Evolutionary conservation across 2,888 invertebrate genomes (phyloP).

Genomic region (Limenitis camilla): DNA sequence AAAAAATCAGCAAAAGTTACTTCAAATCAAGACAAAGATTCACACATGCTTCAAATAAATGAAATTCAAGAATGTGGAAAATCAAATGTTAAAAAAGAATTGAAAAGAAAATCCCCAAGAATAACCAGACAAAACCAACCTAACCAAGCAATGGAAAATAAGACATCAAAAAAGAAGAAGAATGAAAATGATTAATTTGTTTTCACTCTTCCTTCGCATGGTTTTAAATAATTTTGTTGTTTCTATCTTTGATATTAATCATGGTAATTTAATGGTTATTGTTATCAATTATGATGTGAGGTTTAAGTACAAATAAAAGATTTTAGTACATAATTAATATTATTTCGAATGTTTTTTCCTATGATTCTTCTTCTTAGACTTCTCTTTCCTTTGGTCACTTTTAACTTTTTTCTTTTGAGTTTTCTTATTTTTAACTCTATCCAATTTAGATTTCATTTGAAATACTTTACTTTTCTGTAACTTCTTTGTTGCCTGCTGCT

Average conservation of each 20-base stretch:
- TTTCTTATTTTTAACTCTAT: conserved; percentile 80
- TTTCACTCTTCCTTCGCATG: too few relatives aligned
- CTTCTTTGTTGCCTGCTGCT: conserved; percentile 81
- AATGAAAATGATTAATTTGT: not conserved
- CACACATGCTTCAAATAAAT: too few relatives aligned
- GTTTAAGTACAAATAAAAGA: not conserved
- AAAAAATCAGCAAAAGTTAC: conserved; percentile 1
- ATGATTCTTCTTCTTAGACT: conserved; percentile 54
- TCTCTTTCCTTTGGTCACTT: conserved; percentile 48
- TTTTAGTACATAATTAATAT: too few relatives aligned
- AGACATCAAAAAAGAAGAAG: conserved; percentile 11
- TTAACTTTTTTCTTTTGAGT: conserved; percentile 61
- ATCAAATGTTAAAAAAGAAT: conserved; percentile 25
- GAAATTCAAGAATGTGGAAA: not conserved
- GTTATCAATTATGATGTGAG: too few relatives aligned
- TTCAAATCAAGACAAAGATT: not conserved
- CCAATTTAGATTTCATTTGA: conserved; percentile 82
- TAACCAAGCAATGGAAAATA: not conserved
- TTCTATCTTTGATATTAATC: too few relatives aligned
- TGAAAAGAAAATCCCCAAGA: conserved; percentile 30
- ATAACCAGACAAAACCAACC: conserved; percentile 6
- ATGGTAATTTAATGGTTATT: too few relatives aligned
- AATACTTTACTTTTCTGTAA: conserved; percentile 85
- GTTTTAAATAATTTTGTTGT: too few relatives aligned
- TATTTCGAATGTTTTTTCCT: conserved; percentile 55